Conservation (phyloP, 2,113 vertebrate species). For the Camarhynchus parvulus region DNA sequence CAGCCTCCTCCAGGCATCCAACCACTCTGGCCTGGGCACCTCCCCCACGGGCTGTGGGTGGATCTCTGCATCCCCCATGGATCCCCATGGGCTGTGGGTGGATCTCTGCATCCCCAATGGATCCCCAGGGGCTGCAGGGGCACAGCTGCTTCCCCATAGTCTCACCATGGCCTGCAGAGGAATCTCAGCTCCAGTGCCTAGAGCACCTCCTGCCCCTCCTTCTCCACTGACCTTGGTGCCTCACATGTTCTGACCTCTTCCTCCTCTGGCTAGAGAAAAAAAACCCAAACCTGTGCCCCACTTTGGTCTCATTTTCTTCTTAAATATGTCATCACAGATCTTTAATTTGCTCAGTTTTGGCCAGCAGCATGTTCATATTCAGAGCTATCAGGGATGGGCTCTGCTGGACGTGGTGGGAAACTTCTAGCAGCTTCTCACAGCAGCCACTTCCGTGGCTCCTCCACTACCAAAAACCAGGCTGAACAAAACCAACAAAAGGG, state of each 20-base stretch:
- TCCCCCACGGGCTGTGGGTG: accelerated
- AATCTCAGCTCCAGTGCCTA: accelerated
- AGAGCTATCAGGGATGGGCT: not conserved
- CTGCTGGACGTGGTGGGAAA: not conserved
- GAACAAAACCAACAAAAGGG: not conserved
- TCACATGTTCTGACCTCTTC: not conserved
- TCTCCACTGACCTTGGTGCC: not conserved
- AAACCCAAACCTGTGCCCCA: too few relatives aligned
- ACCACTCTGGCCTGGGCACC: accelerated
- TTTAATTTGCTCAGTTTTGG: not conserved
- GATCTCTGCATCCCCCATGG: not conserved
- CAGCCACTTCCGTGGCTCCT: not conserved
- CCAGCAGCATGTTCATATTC: not conserved
- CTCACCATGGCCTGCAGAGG: accelerated
- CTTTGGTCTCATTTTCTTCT: not conserved
- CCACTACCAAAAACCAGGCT: not conserved
- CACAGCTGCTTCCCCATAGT: not conserved
- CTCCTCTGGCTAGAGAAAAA: not conserved
- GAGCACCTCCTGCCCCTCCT: not conserved
- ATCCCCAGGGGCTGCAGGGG: not conserved
- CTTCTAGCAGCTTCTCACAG: not conserved
- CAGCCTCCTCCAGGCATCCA: not conserved
- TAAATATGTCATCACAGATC: not conserved
- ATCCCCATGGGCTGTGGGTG: not conserved
- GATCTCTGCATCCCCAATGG: not conserved